phyloP scores from a whole-genome alignment of 1,140 invertebrate species.

The Ceratosolen solmsi region DNA sequence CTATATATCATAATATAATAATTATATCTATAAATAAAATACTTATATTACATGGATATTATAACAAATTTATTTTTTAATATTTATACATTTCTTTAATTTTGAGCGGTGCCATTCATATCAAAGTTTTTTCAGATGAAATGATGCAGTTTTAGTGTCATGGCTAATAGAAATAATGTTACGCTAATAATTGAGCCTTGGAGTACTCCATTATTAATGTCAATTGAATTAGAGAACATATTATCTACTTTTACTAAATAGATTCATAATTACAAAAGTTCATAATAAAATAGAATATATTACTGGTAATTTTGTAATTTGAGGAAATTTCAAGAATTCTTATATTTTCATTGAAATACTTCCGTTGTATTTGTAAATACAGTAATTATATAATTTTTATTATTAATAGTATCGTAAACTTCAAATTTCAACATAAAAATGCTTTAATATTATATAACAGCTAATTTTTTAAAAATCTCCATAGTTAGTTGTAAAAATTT shows the following conservation, averaged over 20 bases:
- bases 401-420: too few relatives aligned
- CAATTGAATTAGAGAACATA: background rate
- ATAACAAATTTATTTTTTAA: too few relatives aligned
- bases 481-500: too few relatives aligned
- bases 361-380: background rate
- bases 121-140: background rate
- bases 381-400: too few relatives aligned
- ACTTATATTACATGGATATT: too few relatives aligned
- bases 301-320: background rate
- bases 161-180: slow-evolving; percentile 18
- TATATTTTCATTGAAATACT: background rate
- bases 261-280: background rate
- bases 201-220: slow-evolving; percentile 9
- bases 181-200: background rate
- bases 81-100: too few relatives aligned
- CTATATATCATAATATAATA: too few relatives aligned
- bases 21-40: too few relatives aligned
- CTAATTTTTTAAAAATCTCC: too few relatives aligned
- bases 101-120: background rate
- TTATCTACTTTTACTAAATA: background rate
- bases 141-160: slow-evolving; percentile 11
- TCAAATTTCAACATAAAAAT: too few relatives aligned
- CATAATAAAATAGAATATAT: background rate
- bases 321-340: background rate
- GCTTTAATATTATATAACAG: too few relatives aligned